Base-by-base conservation (phyloP, 1,140 invertebrate species). In the Ostrea edulis region DNA sequence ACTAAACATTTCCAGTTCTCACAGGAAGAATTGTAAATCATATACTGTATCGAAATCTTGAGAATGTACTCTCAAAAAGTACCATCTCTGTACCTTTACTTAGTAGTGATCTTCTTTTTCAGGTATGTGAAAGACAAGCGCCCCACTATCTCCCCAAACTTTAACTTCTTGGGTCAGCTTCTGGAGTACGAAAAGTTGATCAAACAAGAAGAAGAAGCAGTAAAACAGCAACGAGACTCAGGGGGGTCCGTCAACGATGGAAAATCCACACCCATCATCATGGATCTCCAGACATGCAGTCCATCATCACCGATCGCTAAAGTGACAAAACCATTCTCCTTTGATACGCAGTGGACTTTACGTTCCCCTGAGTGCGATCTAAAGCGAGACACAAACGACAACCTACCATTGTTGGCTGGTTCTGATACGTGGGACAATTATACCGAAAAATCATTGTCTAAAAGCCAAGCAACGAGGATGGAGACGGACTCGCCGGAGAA, bases 101-200 rank as follows among this genome's bases (percentile, higher is more conserved):
- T 44, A 44, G n/a, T 44, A 53, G 44, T 44, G 44, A 4, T 29
- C 25, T 81, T 9, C 2, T 29, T 29, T 51, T 93, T 25, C 90
- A 95, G 94, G 86, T 95, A 97, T 93, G 98, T 99, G 53, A 98
- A 98, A 94, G 96, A 96, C 85, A 97, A 97, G 65, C 96, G 98
- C 86, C 97, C 97, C 71, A 99, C 99, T 93, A 99, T 99, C 91
- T 98, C 98, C 84, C 98, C 98, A 3, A 99, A 96, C 92, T 96
- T 96, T 91, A 96, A 96, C 91, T 96, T 96, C 92, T 95, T 96
- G 77, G 96, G 96, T 58, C 96, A 96, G 92, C 92, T 96, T 22
- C 90, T 96, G 22, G 96, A 96, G 90, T 96, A 95, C 93, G 96
- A 96, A 88, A 93, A 94, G 86, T 88, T 92, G 54, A 85, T 94